phyloP scores from a whole-genome alignment of 2,888 invertebrate species.

The Glyphotaelius pellucidus region DNA sequence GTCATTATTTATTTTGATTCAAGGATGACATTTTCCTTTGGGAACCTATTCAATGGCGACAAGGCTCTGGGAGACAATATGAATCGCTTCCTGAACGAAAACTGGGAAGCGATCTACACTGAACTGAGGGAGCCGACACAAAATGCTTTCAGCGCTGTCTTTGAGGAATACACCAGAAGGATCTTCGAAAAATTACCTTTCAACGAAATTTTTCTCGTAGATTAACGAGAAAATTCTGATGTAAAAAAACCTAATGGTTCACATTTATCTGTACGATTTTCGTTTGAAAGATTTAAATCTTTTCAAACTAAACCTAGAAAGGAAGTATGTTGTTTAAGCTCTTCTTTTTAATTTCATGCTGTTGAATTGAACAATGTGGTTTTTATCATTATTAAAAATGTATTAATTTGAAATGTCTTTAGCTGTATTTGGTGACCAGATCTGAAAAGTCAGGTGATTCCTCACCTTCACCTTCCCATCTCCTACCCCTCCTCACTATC shows the following conservation, averaged over 20 bases:
- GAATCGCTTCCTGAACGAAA: conserved; percentile 74
- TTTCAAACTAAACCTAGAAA: neutral
- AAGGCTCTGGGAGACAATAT: conserved; percentile 72
- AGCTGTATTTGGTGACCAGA: too few relatives aligned
- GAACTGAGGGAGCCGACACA: conserved; percentile 71
- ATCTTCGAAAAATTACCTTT: conserved; percentile 71
- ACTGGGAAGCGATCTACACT: conserved; percentile 72
- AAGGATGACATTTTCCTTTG: conserved; percentile 66
- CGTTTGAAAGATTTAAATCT: neutral
- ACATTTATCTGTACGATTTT: neutral
- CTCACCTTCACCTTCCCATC: too few relatives aligned
- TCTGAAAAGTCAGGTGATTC: too few relatives aligned
- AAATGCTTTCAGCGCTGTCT: conserved; percentile 69
- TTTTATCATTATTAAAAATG: neutral
- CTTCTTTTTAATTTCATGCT: neutral
- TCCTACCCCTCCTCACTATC: too few relatives aligned
- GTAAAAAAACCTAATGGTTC: too few relatives aligned
- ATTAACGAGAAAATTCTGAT: neutral
- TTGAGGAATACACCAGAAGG: conserved; percentile 69
- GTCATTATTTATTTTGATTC: neutral
- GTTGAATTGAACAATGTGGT: neutral
- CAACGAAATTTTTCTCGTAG: conserved; percentile 68
- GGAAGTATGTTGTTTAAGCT: neutral
- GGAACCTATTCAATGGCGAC: conserved; percentile 73
- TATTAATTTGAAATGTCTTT: too few relatives aligned